Conservation (phyloP, 2,888 invertebrate genomes). For the Erynnis tages region DNA sequence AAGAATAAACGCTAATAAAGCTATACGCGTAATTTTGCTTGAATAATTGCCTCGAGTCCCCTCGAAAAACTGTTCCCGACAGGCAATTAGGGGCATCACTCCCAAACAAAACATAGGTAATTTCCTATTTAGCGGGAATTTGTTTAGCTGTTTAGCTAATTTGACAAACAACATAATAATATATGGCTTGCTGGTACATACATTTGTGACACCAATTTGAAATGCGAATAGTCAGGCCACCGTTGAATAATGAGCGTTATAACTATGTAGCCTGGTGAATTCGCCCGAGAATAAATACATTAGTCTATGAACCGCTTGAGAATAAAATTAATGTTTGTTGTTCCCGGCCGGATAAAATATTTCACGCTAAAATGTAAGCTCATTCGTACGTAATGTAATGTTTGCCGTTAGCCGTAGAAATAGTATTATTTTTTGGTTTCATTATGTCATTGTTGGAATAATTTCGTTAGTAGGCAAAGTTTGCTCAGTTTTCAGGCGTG, state of each 20-base stretch:
- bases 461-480: no score
- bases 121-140: slow-evolving; percentile 12
- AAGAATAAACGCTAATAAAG: neutral
- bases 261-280: slow-evolving; percentile 12
- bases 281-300: slow-evolving; percentile 20
- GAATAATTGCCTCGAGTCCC: neutral
- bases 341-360: neutral
- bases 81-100: slow-evolving; percentile 12
- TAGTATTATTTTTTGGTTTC: no score
- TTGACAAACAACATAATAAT: slow-evolving; percentile 16
- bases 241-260: slow-evolving; percentile 22
- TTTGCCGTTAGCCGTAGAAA: neutral
- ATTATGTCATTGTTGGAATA: no score
- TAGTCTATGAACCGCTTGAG: slow-evolving; percentile 13
- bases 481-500: no score
- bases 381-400: no score
- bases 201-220: slow-evolving; percentile 17
- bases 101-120: slow-evolving; percentile 10
- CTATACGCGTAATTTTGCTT: neutral
- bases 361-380: neutral
- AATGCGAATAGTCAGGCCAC: slow-evolving; percentile 11
- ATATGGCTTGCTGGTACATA: slow-evolving; percentile 8
- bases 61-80: slow-evolving; percentile 13
- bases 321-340: slow-evolving; percentile 13
- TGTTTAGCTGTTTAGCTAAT: slow-evolving; percentile 13